Percentiles rank a stretch among this genome's conserved stretches.
phyloP scores from a whole-genome alignment of 2,797 vertebrate species.

The Hirundo rustica region DNA sequence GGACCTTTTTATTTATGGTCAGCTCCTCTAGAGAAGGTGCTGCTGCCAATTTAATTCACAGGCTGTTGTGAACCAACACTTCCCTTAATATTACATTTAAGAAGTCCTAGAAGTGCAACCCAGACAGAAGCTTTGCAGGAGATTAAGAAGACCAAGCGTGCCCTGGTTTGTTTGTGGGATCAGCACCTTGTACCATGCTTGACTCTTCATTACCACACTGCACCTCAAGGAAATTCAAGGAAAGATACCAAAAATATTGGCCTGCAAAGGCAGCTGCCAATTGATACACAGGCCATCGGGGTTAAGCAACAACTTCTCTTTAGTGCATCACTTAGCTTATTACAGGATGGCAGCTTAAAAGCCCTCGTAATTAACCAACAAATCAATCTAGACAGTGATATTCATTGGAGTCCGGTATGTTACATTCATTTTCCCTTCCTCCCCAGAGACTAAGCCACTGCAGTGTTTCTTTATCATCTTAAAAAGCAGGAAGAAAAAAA shows the following conservation, averaged over 20 bases:
- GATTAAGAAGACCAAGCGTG: fast-evolving
- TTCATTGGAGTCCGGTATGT: neutral
- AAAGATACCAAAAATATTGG: neutral
- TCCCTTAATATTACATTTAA: neutral
- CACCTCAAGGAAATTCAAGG: neutral
- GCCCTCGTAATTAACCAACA: slow-evolving; percentile 14
- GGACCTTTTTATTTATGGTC: neutral
- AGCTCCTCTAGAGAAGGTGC: neutral
- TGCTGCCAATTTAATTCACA: neutral
- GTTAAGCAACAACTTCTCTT: neutral
- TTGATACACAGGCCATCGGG: neutral
- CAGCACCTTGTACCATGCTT: neutral
- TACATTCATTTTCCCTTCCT: neutral
- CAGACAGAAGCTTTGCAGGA: neutral
- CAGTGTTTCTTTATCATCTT: neutral
- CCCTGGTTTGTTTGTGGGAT: neutral
- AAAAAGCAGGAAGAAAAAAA: neutral
- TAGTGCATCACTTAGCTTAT: slow-evolving; percentile 32
- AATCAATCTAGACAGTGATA: neutral
- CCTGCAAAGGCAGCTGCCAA: neutral
- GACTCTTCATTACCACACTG: neutral
- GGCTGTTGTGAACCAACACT: neutral
- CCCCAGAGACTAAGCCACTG: neutral
- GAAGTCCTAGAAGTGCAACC: neutral
- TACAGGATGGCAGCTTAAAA: slow-evolving; percentile 23